These are phyloP conservation scores for Leucopternis melanops DNA, from an alignment of 2,113 vertebrate genomes.

Conservation along the genomic window DNA sequence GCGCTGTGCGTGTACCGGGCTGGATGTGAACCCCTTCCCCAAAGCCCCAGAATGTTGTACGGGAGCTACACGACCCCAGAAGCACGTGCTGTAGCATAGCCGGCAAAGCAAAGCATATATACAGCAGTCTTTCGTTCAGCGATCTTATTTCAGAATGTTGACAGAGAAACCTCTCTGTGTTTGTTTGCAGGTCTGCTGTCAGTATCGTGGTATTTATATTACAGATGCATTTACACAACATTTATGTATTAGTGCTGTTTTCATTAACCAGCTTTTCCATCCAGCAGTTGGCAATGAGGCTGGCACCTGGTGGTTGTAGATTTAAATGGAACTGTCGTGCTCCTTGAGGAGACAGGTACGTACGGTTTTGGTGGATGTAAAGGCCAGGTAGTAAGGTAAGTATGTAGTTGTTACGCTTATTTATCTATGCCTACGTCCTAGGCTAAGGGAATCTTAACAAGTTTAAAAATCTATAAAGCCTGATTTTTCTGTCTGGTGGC, in stretches of 20 bases:
- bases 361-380: background rate
- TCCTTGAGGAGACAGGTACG: background rate
- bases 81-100: background rate
- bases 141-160: background rate
- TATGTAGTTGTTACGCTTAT: background rate
- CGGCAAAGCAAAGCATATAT: background rate
- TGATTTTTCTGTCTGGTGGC: background rate
- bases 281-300: background rate
- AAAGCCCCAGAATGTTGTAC: background rate
- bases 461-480: background rate
- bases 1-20: background rate
- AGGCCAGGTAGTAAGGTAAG: background rate
- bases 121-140: rapidly evolving
- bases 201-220: background rate
- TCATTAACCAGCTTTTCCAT: background rate
- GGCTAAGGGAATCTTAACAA: background rate
- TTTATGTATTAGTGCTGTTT: background rate
- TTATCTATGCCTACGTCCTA: background rate
- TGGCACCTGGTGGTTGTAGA: rapidly evolving
- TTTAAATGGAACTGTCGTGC: background rate
- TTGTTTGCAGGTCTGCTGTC: background rate
- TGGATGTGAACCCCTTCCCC: background rate
- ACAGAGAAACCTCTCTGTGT: background rate
- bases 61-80: background rate
- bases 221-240: background rate